Evolutionary conservation across 1,140 invertebrate species (phyloP).

Genomic region (Papilio helenus): DNA sequence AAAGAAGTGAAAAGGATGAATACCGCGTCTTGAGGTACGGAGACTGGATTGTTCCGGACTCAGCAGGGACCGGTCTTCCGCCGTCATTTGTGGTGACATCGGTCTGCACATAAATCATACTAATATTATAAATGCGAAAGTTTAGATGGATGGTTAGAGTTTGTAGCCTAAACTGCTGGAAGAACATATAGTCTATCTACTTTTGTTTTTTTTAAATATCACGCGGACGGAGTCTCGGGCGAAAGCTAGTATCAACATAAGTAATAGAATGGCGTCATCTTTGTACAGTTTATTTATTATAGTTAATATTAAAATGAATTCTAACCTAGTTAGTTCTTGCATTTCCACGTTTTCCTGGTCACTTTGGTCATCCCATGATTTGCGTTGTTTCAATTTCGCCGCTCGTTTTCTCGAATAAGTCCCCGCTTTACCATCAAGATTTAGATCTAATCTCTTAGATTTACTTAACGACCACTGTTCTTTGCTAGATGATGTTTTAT

Average conservation of each 20-base stretch:
- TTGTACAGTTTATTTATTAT: background rate
- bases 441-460: slow-evolving; percentile 73
- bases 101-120: slow-evolving; percentile 60
- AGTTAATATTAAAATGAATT: slow-evolving; percentile 26
- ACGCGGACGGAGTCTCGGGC: too few relatives aligned
- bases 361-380: slow-evolving; percentile 81
- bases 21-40: slow-evolving; percentile 57
- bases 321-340: slow-evolving; percentile 75
- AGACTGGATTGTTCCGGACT: slow-evolving; percentile 72
- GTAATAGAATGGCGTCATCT: background rate
- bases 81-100: slow-evolving; percentile 74
- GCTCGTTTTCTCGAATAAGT: slow-evolving; percentile 80
- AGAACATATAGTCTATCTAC: too few relatives aligned
- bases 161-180: too few relatives aligned
- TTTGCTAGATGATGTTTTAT: slow-evolving; percentile 64
- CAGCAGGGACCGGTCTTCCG: slow-evolving; percentile 74
- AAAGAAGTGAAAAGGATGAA: slow-evolving; percentile 77
- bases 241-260: too few relatives aligned
- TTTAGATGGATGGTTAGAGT: too few relatives aligned
- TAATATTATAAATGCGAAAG: slow-evolving; percentile 21
- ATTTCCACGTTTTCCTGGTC: slow-evolving; percentile 80
- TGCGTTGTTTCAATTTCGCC: slow-evolving; percentile 73
- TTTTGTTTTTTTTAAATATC: too few relatives aligned
- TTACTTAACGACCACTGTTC: slow-evolving; percentile 71
- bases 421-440: slow-evolving; percentile 75